Base-by-base conservation (phyloP, 2,888 invertebrate genomes). In the Tanytarsus gracilentus region DNA sequence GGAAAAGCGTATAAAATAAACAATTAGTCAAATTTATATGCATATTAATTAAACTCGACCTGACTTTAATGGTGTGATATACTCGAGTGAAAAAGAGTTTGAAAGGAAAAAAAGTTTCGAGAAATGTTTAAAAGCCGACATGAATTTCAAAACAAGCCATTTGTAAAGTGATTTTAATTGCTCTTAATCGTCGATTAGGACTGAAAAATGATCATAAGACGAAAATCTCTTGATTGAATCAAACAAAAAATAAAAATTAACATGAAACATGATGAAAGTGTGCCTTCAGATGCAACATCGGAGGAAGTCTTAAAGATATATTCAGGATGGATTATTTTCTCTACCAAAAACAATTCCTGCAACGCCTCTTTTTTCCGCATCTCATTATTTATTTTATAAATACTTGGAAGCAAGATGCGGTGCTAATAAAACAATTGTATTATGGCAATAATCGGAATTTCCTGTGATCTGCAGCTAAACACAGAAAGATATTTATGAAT, bases 21-120 rank as follows among this genome's bases (percentile, higher is more conserved):
- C 60, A 60, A 49, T 60, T 60, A 60, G 50, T 60, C 60, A 60
- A 60, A 60, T 60, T 60, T 60, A 60, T 60, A 49, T 39, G 30
- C 49, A 50, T 58, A 58, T 60, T 60, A 60, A 60, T 60, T 60
- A 36, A 50, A 33, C 36, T 50, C 23, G 36, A n/a, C n/a, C 36
- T 60, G 60, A 50, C 60, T 50, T 36, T 60, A 60, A 60, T 50
- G 60, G 36, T 33, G 44, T 44, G 44, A 44, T 44, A 44, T 29
- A 14, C 26, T 16, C 16, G 14, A 27, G 27, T 50, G 27, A n/a
- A 27, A 14, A 8, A 14, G 21, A n/a, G 8, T 44, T 21, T 18
- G 18, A 14, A 14, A 44, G 18, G 2, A 14, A 18, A 3, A 16
- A 16, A 8, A n/a, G 44, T 44, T 14, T 44, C 18, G 27, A 29